Evolutionary conservation across 2,888 invertebrate genomes (phyloP).

Genomic region (Drosophila cognata): DNA sequence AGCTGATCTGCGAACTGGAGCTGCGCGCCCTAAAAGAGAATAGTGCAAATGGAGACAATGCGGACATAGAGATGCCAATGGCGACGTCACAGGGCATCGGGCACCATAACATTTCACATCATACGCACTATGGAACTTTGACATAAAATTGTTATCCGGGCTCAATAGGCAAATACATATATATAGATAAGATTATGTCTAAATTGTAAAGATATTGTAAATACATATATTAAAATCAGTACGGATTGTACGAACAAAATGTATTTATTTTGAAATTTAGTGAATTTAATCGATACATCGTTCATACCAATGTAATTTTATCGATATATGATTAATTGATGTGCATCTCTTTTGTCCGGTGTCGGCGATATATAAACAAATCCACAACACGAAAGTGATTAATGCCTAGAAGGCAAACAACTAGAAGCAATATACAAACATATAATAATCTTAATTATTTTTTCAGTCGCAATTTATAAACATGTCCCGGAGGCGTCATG

Average conservation of each 20-base stretch:
- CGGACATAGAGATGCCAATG: slow-evolving; percentile 13
- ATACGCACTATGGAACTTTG: slow-evolving; percentile 28
- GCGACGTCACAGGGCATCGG: slow-evolving; percentile 14
- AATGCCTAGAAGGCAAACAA: not conserved
- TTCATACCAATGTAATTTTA: not conserved
- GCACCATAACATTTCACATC: slow-evolving; percentile 17
- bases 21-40: slow-evolving; percentile 61
- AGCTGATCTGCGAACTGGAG: slow-evolving; percentile 70
- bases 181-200: slow-evolving; percentile 10
- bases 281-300: slow-evolving; percentile 20
- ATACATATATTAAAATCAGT: slow-evolving; percentile 28
- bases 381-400: not conserved
- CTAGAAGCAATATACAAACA: not conserved
- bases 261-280: slow-evolving; percentile 24
- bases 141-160: slow-evolving; percentile 26
- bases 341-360: slow-evolving; percentile 10
- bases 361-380: slow-evolving; percentile 17
- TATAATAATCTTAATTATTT: too few relatives aligned
- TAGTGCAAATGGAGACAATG: slow-evolving; percentile 30
- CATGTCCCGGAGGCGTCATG: slow-evolving; percentile 35
- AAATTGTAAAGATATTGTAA: slow-evolving; percentile 37
- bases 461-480: not conserved
- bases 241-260: not conserved
- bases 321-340: slow-evolving; percentile 20
- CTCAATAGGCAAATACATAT: slow-evolving; percentile 12